Percentiles rank a stretch among this genome's conserved stretches.
Evolutionary conservation across 2,113 vertebrate species (phyloP).

Genomic region (Myiopsitta monachus): DNA sequence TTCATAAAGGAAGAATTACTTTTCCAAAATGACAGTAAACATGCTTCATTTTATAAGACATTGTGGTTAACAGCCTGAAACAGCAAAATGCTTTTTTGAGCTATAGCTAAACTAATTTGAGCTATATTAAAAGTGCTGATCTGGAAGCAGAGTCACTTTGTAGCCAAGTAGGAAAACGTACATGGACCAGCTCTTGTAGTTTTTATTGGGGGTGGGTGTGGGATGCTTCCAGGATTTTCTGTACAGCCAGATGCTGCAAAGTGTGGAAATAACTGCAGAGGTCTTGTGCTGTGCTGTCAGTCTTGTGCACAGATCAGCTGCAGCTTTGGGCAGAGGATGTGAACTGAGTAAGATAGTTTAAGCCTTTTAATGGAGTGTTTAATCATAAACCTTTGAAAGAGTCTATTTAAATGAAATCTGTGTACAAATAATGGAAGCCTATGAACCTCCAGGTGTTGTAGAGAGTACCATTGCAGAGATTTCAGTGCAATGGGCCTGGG

Average conservation of each 20-base stretch:
- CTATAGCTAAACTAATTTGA: slow-evolving; percentile 66
- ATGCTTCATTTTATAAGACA: slow-evolving; percentile 71
- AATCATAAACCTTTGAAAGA: background rate
- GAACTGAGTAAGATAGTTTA: background rate
- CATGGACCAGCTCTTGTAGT: background rate
- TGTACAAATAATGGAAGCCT: background rate
- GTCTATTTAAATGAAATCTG: background rate
- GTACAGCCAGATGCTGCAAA: background rate
- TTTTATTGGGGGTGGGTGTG: accelerated
- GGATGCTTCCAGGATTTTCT: background rate
- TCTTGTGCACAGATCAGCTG: accelerated
- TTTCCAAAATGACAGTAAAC: slow-evolving; percentile 65
- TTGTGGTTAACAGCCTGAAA: slow-evolving; percentile 73
- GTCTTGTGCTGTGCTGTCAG: background rate
- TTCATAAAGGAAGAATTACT: slow-evolving; percentile 72
- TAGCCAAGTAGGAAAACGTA: background rate
- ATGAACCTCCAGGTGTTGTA: background rate
- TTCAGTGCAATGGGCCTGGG: background rate
- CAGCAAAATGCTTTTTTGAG: slow-evolving; percentile 38
- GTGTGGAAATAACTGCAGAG: background rate
- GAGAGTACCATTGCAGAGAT: background rate
- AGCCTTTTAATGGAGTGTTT: background rate
- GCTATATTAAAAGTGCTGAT: slow-evolving; percentile 52
- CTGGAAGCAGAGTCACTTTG: background rate
- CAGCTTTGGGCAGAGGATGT: background rate